Evolutionary conservation across 2,888 invertebrate genomes (phyloP).

Genomic region (Pristionchus maxplancki): DNA sequence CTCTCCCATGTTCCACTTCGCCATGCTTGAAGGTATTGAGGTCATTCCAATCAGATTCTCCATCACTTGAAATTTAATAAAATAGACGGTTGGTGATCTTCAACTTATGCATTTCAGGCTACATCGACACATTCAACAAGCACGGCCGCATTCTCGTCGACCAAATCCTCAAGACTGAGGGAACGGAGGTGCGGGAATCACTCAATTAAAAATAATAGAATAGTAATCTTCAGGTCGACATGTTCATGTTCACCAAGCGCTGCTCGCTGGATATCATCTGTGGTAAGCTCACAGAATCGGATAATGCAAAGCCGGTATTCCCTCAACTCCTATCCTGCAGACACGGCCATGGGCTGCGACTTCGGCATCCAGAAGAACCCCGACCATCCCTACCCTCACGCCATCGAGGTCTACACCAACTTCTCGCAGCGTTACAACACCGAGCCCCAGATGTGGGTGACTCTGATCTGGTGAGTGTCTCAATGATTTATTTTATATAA

Average conservation of each 20-base stretch:
- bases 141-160: constrained; percentile 20
- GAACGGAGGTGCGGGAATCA: constrained; percentile 67
- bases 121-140: constrained; percentile 45
- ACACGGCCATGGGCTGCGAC: constrained; percentile 60
- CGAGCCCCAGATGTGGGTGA: constrained; percentile 49
- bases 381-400: constrained; percentile 56
- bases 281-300: not conserved
- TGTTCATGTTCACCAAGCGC: constrained; percentile 76
- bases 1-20: constrained; percentile 46
- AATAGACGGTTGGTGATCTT: not conserved
- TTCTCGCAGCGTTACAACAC: constrained; percentile 53
- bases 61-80: not conserved
- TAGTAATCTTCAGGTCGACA: constrained; percentile 53
- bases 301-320: not conserved
- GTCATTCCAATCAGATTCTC: not conserved
- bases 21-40: constrained; percentile 23
- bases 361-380: constrained; percentile 55
- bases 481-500: not conserved
- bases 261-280: constrained; percentile 79
- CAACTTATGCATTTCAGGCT: not conserved
- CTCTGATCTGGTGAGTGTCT: constrained; percentile 10
- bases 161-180: not conserved
- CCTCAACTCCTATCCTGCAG: not conserved
- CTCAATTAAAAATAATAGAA: too few relatives aligned
- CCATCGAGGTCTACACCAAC: constrained; percentile 55